Percentiles rank a stretch among this genome's conserved stretches.
These are phyloP conservation scores for Calameuta filiformis DNA, from an alignment of 2,888 invertebrate genomes.

Conservation along the genomic window DNA sequence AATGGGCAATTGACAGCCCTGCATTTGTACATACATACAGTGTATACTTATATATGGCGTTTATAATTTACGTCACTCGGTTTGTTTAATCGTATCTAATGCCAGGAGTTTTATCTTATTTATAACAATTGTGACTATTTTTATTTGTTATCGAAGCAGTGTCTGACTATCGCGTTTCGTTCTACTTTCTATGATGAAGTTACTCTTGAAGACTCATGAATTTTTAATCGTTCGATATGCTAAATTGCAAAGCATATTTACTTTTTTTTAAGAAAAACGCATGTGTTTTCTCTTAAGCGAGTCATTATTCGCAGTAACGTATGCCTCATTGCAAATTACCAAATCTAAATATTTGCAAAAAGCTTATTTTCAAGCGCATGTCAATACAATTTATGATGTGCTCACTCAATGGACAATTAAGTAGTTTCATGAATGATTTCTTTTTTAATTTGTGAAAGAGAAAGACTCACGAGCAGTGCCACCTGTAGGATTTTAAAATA, in stretches of 20 bases:
- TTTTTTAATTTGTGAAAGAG: background rate
- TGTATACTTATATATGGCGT: background rate
- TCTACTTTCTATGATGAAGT: background rate
- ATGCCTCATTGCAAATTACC: background rate
- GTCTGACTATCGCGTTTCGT: background rate
- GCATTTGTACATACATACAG: background rate
- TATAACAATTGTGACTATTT: background rate
- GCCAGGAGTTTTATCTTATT: background rate
- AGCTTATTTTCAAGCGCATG: background rate
- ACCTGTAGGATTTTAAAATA: background rate
- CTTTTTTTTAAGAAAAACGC: background rate
- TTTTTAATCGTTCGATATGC: background rate
- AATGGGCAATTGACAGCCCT: background rate
- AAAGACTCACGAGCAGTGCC: background rate
- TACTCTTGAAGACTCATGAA: background rate
- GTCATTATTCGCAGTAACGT: background rate
- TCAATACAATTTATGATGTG: background rate
- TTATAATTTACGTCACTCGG: background rate
- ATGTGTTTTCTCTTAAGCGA: background rate
- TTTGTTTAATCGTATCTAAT: background rate
- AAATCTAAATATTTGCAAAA: background rate
- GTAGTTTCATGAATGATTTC: background rate
- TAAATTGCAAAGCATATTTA: background rate
- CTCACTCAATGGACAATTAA: background rate
- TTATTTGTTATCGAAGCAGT: background rate